Evolutionary conservation across 2,797 vertebrate genomes (phyloP).

Genomic region (Poecile montanus): DNA sequence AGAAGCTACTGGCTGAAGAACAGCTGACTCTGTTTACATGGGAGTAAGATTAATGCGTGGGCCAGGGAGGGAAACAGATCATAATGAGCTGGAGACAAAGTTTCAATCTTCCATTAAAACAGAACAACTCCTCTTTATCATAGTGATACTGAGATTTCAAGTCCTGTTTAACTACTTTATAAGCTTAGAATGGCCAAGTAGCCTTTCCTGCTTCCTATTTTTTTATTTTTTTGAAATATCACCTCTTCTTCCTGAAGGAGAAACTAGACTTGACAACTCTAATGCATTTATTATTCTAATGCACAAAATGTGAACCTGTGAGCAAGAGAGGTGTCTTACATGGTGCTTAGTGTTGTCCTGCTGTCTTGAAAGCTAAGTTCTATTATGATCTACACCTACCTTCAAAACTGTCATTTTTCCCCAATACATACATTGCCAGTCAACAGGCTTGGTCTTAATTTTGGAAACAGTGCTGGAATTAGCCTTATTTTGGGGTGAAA

Average conservation of each 20-base stretch:
- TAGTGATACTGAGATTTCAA: neutral
- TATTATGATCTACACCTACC: accelerated
- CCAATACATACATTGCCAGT: accelerated
- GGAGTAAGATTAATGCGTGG: accelerated
- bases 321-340: neutral
- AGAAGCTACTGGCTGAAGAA: neutral
- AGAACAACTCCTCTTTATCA: neutral
- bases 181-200: neutral
- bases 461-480: neutral
- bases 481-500: neutral
- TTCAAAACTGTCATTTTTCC: neutral
- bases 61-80: neutral
- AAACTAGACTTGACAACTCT: neutral
- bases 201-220: neutral
- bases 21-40: neutral
- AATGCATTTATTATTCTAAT: neutral
- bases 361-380: neutral
- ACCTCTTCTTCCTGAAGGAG: neutral
- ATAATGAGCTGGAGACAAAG: neutral
- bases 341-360: neutral
- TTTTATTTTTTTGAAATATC: neutral
- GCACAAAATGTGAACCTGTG: neutral
- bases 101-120: neutral
- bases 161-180: neutral
- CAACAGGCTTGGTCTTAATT: neutral